Conservation (phyloP, 2,888 invertebrate species). For the Catocala fraxini region DNA sequence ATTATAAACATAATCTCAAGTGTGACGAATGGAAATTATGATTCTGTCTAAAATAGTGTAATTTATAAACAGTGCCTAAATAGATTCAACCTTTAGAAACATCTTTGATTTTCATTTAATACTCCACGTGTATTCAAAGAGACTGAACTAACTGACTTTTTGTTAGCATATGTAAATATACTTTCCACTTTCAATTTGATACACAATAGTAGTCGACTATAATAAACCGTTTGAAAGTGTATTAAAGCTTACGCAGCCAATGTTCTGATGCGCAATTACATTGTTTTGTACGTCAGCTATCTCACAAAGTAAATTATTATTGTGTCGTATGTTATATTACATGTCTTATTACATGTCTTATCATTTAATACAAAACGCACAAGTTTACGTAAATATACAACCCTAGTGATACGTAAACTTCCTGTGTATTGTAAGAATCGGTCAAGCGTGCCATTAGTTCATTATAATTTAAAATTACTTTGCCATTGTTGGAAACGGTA, state of each 20-base stretch:
- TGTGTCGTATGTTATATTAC: conserved; percentile 12
- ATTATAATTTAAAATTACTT: conserved; percentile 64
- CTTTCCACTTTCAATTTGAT: no score
- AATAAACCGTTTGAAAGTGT: not conserved
- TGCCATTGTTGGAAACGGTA: conserved; percentile 32
- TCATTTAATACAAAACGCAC: conserved; percentile 21
- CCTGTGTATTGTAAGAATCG: conserved; percentile 57
- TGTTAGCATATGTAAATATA: no score
- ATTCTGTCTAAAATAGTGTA: no score
- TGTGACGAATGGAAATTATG: no score
- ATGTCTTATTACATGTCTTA: conserved; percentile 18
- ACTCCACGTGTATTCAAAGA: no score
- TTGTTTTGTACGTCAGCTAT: conserved; percentile 29
- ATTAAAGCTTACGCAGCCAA: conserved; percentile 1
- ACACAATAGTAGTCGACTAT: not conserved
- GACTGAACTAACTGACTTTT: no score
- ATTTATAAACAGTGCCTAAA: no score
- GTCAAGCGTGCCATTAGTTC: conserved; percentile 57
- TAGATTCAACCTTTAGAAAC: no score
- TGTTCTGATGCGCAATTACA: conserved; percentile 29
- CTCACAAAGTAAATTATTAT: conserved; percentile 29
- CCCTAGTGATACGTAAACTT: conserved; percentile 43
- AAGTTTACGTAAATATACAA: conserved; percentile 30
- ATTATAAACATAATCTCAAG: no score
- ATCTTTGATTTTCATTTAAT: no score